These are phyloP conservation scores for Telenomus remus DNA, from an alignment of 1,140 invertebrate genomes.

Conservation along the genomic window DNA sequence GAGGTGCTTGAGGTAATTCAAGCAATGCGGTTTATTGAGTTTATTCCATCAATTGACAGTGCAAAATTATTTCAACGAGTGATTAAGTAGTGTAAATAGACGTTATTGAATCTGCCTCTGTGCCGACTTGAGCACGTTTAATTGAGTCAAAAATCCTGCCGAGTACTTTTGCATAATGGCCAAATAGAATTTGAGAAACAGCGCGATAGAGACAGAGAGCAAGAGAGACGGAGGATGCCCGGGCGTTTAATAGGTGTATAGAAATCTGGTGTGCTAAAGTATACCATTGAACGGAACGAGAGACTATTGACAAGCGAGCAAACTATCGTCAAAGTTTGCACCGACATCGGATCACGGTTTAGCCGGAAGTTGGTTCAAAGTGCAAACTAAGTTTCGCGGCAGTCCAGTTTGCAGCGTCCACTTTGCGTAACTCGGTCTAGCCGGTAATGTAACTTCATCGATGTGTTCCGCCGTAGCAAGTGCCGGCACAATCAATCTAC, in stretches of 20 bases:
- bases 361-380: slow-evolving; percentile 71
- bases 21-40: slow-evolving; percentile 43
- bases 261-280: slow-evolving; percentile 39
- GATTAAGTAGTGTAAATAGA: slow-evolving; percentile 36
- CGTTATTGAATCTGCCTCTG: slow-evolving; percentile 19
- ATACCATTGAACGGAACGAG: slow-evolving; percentile 52
- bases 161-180: no score
- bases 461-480: slow-evolving; percentile 73
- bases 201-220: not conserved
- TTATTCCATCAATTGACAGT: slow-evolving; percentile 42
- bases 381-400: slow-evolving; percentile 72
- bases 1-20: slow-evolving; percentile 48
- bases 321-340: slow-evolving; percentile 64
- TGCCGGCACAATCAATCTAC: slow-evolving; percentile 71
- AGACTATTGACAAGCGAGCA: slow-evolving; percentile 64
- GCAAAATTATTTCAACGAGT: slow-evolving; percentile 36
- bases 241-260: slow-evolving; percentile 16
- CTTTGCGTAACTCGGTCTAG: slow-evolving; percentile 74
- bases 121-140: not conserved
- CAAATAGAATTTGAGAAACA: no score
- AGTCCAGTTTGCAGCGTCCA: slow-evolving; percentile 71
- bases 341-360: slow-evolving; percentile 65
- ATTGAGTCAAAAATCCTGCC: not conserved
- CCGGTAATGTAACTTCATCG: slow-evolving; percentile 75
- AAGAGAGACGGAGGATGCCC: no score